Evolutionary conservation across 64 coral and sea anemone species (phyloP), one percentile per base, ranked within the genome.

Genomic region (Platygyra sinensis): DNA sequence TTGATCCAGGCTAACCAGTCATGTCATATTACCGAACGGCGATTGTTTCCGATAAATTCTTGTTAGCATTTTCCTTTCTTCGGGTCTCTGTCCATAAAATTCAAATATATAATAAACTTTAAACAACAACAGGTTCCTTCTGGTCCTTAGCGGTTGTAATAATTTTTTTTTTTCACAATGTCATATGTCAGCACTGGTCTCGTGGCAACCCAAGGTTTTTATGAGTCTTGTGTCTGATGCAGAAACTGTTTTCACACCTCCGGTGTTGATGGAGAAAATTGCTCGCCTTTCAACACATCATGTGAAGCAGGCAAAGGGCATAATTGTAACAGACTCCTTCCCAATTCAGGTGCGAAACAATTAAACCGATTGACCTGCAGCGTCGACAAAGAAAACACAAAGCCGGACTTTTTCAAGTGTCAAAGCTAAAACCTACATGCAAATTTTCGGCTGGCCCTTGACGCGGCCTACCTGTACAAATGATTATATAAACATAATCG

Each of bases 221-320:
- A 27, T n/a, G 50, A 24, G 27, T 24, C n/a, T 3, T 8, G 1
- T 30, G 2, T 30, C 20, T 9, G 7, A 12, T 16, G 4, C 7
- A 29, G 65, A 16, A 85, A 50, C 62, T 85, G 32, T 51, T 72
- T 71, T 85, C 62, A 85, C 81, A 72, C 28, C 20, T 71, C n/a
- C 5, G n/a, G 27, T 16, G 11, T 50, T 16, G 50, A 25, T n/a
- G 38, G 51, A 24, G 51, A 28, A 55, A 52, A 54, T 52, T 27
- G 46, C 36, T 69, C 62, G 50, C 42, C 81, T 71, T 51, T 69
- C 63, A 50, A 25, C 33, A 71, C 13, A 62, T 33, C 55, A 16
- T 36, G 30, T 57, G 54, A 2, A 81, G 31, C 17, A 18, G 55
- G 8, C 57, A 31, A 29, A 5, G 20, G 12, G 11, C 17, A 46